Base-by-base conservation (phyloP, 2,888 invertebrate species). In the Drosophila infuscata region DNA sequence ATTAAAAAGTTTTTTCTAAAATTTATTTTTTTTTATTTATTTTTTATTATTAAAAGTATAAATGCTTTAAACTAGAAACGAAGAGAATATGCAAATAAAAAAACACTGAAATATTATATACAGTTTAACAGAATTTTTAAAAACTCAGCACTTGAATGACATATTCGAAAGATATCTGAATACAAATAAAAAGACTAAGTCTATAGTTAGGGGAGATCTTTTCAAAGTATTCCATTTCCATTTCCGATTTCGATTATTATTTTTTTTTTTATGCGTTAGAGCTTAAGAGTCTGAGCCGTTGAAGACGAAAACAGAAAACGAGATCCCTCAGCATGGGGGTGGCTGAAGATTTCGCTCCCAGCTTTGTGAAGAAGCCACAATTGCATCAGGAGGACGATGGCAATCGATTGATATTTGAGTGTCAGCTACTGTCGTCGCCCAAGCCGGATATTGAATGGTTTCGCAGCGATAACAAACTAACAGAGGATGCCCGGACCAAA, bases 301-400 rank as follows among this genome's bases (percentile, higher is more conserved):
- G 62, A 82, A 75, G 66, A 72, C 80, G 76, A 76, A 61, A 29
- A 41, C 4, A 54, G 7, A 41, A 46, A 72, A 66, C 71, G 70
- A 78, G 25, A 76, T 53, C 70, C 63, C 82, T 89, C 89, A 91
- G 89, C 88, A 93, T 93, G 93, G 93, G 93, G 88, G 93, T 93
- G 91, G 92, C 93, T 89, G 98, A 98, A 94, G 98, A 98, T 94
- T 97, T 98, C 95, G 98, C 99, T 94, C 99, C 99, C 94, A 98
- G 98, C 95, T 99, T 99, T 95, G 98, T 98, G 88, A 98, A 98
- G 95, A 99, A 99, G 96, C 99, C 99, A 83, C 97, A 98, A 94
- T 95, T 99, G 91, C 95, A 98, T 87, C 98, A 99, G 94, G 99
- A 99, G 93, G 98, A 98, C 93, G 98, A 98, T 93, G 98, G 98